These are phyloP conservation scores for Hyphantria cunea DNA, from an alignment of 1,140 invertebrate genomes.

Conservation along the genomic window DNA sequence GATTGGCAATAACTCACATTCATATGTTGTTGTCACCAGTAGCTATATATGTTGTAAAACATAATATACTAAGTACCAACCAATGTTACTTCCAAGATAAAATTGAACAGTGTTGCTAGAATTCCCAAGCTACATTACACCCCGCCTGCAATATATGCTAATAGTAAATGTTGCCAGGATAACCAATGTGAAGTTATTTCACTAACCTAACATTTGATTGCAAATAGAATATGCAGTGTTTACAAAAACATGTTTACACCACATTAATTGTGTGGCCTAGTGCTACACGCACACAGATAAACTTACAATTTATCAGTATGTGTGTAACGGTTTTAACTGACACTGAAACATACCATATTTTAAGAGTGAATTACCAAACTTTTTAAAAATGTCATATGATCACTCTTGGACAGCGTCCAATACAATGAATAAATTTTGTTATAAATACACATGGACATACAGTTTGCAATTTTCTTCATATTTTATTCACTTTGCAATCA, in stretches of 20 bases:
- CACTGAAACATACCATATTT: neutral
- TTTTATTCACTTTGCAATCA: constrained; percentile 16
- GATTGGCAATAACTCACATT: neutral
- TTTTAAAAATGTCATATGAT: too few species aligned
- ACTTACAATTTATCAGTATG: too few species aligned
- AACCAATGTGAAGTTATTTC: constrained; percentile 10
- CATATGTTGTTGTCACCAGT: neutral
- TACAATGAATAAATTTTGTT: neutral
- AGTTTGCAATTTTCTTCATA: neutral
- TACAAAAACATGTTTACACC: neutral
- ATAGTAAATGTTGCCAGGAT: constrained; percentile 16
- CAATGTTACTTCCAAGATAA: too few species aligned
- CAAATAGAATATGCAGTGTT: constrained; percentile 9
- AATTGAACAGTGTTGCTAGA: too few species aligned
- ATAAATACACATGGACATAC: neutral
- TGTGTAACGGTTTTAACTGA: too few species aligned
- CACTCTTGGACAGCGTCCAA: neutral
- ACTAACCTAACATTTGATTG: constrained; percentile 5
- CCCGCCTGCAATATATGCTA: constrained; percentile 8
- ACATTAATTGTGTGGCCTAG: constrained; percentile 4
- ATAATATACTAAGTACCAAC: too few species aligned
- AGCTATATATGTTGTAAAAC: too few species aligned
- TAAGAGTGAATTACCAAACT: too few species aligned
- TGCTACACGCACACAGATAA: too few species aligned
- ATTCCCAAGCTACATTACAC: neutral